These are phyloP conservation scores for Phataginus tetradactyla DNA, from an alignment of 2,797 vertebrate genomes.

Conservation along the genomic window DNA sequence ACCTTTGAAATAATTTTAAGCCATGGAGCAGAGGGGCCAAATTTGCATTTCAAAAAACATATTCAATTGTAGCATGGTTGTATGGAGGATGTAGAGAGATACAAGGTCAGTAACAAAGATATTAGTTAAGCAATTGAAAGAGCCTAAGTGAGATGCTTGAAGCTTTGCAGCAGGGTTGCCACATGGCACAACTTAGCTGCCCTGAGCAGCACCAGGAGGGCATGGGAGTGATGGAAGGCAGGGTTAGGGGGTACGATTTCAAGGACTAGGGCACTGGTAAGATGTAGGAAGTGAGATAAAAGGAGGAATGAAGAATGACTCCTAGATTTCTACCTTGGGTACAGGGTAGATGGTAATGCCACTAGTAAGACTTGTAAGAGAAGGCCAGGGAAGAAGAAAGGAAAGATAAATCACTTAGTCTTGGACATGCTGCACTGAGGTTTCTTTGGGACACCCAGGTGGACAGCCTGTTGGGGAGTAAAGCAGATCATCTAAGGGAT, in stretches of 20 bases:
- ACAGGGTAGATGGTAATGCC: not conserved
- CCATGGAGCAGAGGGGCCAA: not conserved
- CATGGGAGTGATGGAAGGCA: not conserved
- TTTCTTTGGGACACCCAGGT: not conserved
- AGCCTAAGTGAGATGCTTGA: not conserved
- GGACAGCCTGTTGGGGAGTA: not conserved
- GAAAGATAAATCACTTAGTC: not conserved
- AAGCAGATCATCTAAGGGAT: not conserved
- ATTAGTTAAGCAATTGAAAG: not conserved
- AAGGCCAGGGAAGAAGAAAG: not conserved
- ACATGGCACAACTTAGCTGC: no score
- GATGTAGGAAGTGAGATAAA: not conserved
- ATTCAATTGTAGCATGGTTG: not conserved
- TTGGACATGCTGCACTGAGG: not conserved
- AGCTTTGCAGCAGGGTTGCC: not conserved
- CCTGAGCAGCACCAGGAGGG: not conserved
- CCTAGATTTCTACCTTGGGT: not conserved
- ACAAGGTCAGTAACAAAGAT: not conserved
- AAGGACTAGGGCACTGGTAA: not conserved
- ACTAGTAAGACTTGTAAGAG: not conserved
- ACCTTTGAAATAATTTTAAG: slow-evolving; percentile 19
- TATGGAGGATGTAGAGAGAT: not conserved
- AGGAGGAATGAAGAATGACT: not conserved
- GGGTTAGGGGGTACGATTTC: not conserved
- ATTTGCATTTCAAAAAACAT: not conserved